A percentile compares a stretch with the other conserved stretches of the same genome.
These are phyloP conservation scores for Syngnathus scovelli DNA, from an alignment of 2,113 vertebrate species.

Conservation along the genomic window DNA sequence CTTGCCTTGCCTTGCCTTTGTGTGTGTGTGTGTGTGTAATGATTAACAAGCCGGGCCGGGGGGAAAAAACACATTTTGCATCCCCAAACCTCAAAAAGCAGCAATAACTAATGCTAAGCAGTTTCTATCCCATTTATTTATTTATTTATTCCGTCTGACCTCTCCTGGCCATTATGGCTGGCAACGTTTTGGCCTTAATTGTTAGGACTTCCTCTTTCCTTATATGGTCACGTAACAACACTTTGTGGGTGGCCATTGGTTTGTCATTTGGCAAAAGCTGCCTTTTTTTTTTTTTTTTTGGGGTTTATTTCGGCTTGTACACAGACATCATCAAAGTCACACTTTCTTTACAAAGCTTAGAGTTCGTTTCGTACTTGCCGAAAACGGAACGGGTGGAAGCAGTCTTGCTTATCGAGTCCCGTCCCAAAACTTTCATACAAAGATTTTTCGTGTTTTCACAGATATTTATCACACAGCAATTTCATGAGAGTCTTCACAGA, in stretches of 20 bases:
- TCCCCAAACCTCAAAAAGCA: slow-evolving; percentile 3
- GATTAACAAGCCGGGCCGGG: slow-evolving; percentile 15
- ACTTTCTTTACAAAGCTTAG: too few species aligned
- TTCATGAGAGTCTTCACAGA: too few species aligned
- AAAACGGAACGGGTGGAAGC: too few species aligned
- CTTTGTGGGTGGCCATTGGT: too few species aligned
- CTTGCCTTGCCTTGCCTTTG: slow-evolving; percentile 43
- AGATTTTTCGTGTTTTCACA: too few species aligned
- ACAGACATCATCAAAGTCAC: too few species aligned
- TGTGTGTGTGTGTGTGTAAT: slow-evolving; percentile 18
- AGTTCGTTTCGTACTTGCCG: too few species aligned
- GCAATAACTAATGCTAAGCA: slow-evolving; percentile 10
- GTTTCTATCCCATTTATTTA: slow-evolving; percentile 14
- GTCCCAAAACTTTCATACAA: too few species aligned
- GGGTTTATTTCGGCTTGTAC: too few species aligned
- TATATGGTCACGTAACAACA: neutral
- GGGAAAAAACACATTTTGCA: slow-evolving; percentile 41
- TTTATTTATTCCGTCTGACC: slow-evolving; percentile 26
- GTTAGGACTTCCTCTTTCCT: slow-evolving; percentile 32
- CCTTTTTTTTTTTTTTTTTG: too few species aligned
- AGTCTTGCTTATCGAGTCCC: too few species aligned
- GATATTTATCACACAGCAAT: too few species aligned
- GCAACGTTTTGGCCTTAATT: slow-evolving; percentile 9
- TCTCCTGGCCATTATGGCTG: slow-evolving; percentile 21
- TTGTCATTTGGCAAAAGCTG: neutral